Evolutionary conservation across 1,140 invertebrate genomes (phyloP).

Genomic region (Macrobrachium rosenbergii): DNA sequence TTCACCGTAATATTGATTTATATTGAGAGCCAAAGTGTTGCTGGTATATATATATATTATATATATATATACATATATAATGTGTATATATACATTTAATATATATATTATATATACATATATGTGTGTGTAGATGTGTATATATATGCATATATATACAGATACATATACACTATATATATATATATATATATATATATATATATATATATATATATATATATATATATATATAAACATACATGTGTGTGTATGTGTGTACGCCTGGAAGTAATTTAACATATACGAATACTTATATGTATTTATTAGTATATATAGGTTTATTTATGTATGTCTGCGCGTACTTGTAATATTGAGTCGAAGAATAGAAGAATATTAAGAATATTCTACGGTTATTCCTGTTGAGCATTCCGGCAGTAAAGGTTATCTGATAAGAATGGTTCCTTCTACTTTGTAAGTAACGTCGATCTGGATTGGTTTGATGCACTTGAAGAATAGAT

Average conservation of each 20-base stretch:
- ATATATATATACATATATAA: slow-evolving; percentile 14
- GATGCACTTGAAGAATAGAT: no score
- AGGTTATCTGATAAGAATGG: no score
- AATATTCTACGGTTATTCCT: background rate
- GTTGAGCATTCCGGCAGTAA: no score
- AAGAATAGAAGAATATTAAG: background rate
- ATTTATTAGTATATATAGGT: no score
- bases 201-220: background rate
- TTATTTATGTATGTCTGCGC: slow-evolving; percentile 9
- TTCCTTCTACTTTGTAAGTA: no score
- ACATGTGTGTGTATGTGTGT: background rate
- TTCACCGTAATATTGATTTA: no score
- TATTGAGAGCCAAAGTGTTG: background rate
- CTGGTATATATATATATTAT: background rate
- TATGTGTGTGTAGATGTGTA: slow-evolving; percentile 11
- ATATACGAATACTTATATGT: background rate
- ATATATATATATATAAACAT: no score
- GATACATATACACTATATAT: no score
- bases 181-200: background rate
- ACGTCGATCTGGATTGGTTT: no score
- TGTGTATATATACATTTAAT: background rate
- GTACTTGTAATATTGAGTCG: no score
- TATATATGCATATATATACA: no score
- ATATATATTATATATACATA: background rate
- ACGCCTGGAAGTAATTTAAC: background rate